Evolutionary conservation across 2,113 vertebrate genomes (phyloP).

Genomic region (Plecturocebus donacophilus): DNA sequence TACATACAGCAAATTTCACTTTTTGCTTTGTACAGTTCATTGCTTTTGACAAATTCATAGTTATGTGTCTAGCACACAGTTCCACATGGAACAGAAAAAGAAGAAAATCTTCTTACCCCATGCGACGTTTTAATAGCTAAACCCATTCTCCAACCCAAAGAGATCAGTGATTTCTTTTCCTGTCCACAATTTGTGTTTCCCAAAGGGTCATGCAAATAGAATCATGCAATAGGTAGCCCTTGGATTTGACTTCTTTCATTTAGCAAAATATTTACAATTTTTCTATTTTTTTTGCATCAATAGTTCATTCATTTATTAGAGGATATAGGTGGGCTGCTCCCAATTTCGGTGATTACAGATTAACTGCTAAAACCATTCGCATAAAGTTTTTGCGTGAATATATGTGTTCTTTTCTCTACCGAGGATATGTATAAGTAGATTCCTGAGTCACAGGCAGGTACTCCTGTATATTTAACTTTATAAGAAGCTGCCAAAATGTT

Average conservation of each 20-base stretch:
- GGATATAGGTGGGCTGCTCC: background rate
- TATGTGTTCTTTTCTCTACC: background rate
- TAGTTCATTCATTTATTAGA: background rate
- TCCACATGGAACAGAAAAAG: background rate
- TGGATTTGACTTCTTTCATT: background rate
- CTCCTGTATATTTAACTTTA: background rate
- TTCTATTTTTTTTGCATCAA: background rate
- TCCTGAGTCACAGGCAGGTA: background rate
- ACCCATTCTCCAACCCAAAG: background rate
- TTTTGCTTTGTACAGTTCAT: background rate
- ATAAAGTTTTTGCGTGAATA: background rate
- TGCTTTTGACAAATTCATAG: background rate
- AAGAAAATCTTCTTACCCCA: too few species aligned
- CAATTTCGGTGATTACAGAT: background rate
- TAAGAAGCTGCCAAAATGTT: background rate
- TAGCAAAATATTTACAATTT: background rate
- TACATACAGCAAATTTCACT: background rate
- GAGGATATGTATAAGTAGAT: background rate
- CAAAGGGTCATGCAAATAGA: background rate
- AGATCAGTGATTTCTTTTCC: background rate
- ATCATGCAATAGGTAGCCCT: background rate
- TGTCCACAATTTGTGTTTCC: background rate
- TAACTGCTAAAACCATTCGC: background rate
- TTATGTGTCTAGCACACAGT: background rate
- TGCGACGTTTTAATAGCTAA: background rate